Conservation (phyloP, 1,140 invertebrate species). For the Drosophila pandora region DNA sequence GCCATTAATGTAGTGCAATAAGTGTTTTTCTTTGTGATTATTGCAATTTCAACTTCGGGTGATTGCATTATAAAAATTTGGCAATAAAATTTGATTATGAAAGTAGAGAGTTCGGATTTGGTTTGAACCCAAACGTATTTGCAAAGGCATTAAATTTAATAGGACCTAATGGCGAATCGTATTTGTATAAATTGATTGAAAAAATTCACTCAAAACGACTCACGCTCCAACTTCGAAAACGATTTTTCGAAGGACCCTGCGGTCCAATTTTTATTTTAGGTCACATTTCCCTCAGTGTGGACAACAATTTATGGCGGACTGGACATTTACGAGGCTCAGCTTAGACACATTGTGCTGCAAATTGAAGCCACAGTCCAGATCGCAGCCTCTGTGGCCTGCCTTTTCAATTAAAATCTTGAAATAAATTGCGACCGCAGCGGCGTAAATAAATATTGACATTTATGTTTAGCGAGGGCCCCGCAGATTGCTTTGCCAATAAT, state of each 20-base stretch:
- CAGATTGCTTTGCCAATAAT: constrained; percentile 47
- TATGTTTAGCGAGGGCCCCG: constrained; percentile 52
- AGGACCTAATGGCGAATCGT: neutral
- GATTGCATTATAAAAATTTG: neutral
- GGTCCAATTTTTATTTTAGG: constrained; percentile 18
- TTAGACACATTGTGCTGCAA: constrained; percentile 60
- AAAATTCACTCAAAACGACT: too few species aligned
- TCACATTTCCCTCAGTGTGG: constrained; percentile 20
- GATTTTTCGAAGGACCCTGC: neutral
- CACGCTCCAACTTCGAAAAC: neutral
- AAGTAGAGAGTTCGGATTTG: neutral
- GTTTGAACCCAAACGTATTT: neutral
- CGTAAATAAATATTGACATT: constrained; percentile 74
- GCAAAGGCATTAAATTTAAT: neutral
- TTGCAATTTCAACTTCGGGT: constrained; percentile 1
- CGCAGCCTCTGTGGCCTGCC: constrained; percentile 29
- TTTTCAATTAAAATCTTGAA: constrained; percentile 65
- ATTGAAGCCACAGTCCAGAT: constrained; percentile 41
- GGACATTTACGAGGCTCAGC: constrained; percentile 63
- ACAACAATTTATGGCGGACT: constrained; percentile 54
- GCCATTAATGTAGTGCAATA: constrained; percentile 5
- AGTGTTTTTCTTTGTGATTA: neutral
- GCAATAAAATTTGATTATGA: constrained; percentile 2
- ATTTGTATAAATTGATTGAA: neutral
- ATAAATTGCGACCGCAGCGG: constrained; percentile 48